Evolutionary conservation across 2,797 vertebrate species (phyloP).

Genomic region (Sarcophilus harrisii): DNA sequence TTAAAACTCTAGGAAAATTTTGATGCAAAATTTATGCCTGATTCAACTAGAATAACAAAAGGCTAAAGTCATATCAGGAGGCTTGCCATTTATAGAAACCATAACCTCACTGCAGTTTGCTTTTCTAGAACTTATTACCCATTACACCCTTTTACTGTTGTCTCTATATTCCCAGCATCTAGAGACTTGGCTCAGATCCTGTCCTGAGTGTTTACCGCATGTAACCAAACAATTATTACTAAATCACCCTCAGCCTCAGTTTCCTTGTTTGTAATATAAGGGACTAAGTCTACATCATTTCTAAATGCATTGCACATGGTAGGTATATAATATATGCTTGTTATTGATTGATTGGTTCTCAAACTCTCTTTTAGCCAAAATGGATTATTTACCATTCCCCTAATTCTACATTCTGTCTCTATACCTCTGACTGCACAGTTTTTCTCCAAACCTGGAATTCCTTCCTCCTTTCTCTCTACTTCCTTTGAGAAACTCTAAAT

Average conservation of each 20-base stretch:
- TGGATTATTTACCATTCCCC: not conserved
- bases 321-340: not conserved
- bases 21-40: slow-evolving; percentile 11
- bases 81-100: not conserved
- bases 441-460: not conserved
- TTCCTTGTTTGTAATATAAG: not conserved
- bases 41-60: slow-evolving; percentile 1
- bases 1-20: slow-evolving; percentile 46
- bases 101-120: not conserved
- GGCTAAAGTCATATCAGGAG: slow-evolving; percentile 1
- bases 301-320: not conserved
- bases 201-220: not conserved
- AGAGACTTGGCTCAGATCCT: not conserved
- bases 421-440: not conserved
- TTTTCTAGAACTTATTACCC: not conserved
- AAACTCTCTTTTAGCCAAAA: not conserved
- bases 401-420: not conserved
- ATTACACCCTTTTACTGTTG: not conserved
- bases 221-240: not conserved
- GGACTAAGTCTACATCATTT: not conserved
- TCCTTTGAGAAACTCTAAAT: not conserved
- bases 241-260: not conserved
- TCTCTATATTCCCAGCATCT: not conserved
- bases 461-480: not conserved
- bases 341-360: not conserved